Evolutionary conservation across 2,888 invertebrate genomes (phyloP).

Genomic region (Brachyptera putata): DNA sequence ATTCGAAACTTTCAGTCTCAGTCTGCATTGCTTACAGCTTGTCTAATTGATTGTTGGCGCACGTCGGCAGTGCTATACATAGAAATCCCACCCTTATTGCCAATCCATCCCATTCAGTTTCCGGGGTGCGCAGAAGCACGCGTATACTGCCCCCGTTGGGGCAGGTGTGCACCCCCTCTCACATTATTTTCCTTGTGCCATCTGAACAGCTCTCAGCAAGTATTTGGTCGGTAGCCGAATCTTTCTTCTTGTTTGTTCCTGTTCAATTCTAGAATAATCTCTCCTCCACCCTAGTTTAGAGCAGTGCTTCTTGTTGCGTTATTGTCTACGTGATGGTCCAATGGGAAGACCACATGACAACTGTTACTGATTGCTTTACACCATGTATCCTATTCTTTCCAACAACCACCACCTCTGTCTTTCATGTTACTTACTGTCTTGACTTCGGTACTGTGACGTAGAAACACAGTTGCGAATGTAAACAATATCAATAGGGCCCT

Average conservation of each 20-base stretch:
- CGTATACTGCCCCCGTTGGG: background rate
- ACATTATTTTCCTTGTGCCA: background rate
- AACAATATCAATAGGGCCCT: too few species aligned
- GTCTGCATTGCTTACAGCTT: background rate
- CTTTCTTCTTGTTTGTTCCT: background rate
- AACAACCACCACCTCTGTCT: too few species aligned
- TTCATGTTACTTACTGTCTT: too few species aligned
- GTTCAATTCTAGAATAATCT: background rate
- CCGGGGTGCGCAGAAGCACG: conserved; percentile 10
- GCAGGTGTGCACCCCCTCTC: conserved; percentile 15
- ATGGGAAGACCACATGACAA: background rate
- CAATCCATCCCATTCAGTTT: conserved; percentile 7
- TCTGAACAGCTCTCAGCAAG: background rate
- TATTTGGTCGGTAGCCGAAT: background rate
- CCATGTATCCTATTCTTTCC: too few species aligned
- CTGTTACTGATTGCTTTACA: background rate
- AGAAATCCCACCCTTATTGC: background rate
- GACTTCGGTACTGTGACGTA: too few species aligned
- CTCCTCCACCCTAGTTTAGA: too few species aligned
- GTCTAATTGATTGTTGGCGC: conserved; percentile 17
- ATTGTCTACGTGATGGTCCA: background rate
- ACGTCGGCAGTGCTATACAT: conserved; percentile 1
- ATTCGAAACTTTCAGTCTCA: background rate
- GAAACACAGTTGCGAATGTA: too few species aligned
- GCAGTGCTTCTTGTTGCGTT: background rate